phyloP scores from a whole-genome alignment of 2,888 invertebrate genomes.

The Tenthredo amoena region DNA sequence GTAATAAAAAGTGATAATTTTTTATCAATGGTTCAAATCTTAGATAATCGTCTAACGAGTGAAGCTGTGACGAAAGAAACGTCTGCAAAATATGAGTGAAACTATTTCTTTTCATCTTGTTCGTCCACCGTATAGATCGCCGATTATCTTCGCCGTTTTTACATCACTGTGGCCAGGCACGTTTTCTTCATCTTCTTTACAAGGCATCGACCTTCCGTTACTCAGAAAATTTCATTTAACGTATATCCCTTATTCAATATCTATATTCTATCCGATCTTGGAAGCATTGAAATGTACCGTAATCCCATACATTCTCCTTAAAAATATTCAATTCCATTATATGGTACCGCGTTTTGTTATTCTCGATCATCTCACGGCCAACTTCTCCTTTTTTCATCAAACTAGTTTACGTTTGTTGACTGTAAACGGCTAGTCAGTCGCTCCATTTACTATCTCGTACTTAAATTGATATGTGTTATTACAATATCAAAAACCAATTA shows the following conservation, averaged over 20 bases:
- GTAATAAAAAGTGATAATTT: neutral
- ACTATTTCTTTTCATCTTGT: neutral
- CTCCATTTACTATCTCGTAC: neutral
- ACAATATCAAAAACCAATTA: slow-evolving; percentile 3
- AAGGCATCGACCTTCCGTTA: slow-evolving; percentile 21
- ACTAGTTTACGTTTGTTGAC: neutral
- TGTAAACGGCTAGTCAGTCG: slow-evolving; percentile 5
- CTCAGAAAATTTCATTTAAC: neutral
- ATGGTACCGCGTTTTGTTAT: neutral
- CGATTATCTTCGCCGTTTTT: slow-evolving; percentile 26
- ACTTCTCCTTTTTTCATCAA: neutral
- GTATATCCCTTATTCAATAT: neutral
- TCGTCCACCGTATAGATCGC: neutral
- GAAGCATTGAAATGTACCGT: neutral
- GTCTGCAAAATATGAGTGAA: neutral
- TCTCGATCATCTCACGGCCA: neutral
- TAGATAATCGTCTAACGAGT: neutral
- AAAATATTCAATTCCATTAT: neutral
- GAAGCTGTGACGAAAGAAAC: neutral
- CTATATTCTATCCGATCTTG: neutral
- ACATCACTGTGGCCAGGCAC: neutral
- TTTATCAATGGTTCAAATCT: neutral
- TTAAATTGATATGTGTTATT: neutral
- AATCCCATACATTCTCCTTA: neutral
- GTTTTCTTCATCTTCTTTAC: slow-evolving; percentile 6